Base-by-base conservation (phyloP, 2,888 invertebrate species). In the Malthinus seriepunctatus region DNA sequence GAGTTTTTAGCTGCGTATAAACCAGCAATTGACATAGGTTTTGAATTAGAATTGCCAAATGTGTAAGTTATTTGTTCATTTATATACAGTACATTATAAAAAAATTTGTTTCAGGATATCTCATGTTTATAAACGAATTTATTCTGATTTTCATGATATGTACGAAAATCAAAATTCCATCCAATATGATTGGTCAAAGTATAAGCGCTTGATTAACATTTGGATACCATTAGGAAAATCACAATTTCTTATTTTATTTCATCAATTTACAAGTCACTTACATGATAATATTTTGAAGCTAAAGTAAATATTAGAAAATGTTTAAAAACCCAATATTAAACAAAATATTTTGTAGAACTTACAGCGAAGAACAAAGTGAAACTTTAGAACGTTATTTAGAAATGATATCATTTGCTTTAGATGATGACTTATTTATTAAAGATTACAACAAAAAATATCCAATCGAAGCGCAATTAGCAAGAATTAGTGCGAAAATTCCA, bases 41-140 rank as follows among this genome's bases (percentile, higher is more conserved):
- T 74, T 47, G 53, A 67, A 9, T 66, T 68, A 71, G 79, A 72
- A 68, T 68, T 66, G 73, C 79, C 83, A 74, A 74, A 74, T 68
- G 72, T 70, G 73, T 72, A 66, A 7, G 3, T 32, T n/a, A 11
- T 10, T 32, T 11, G 8, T 9, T 12, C 5, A 9, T 12, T 8
- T 11, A 32, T 51, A 2, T 11, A 5, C 6, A 8, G 38, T 8
- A 10, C 3, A 1, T 8, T 9, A 31, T 39, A 12, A 1, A 32
- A 37, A 37, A 31, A 15, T 60, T 65, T 63, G 51, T 79, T 81
- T 45, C 80, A 92, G 91, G 76, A 82, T 94, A 76, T 85, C 90
- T 63, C 84, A 84, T 62, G 84, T 91, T 63, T 95, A 95, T 77
- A 90, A 91, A 66, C 84, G 83, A 67, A 86, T 89, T 4, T 83